phyloP scores from a whole-genome alignment of 2,113 vertebrate species.

The Hydrolagus affinis region DNA sequence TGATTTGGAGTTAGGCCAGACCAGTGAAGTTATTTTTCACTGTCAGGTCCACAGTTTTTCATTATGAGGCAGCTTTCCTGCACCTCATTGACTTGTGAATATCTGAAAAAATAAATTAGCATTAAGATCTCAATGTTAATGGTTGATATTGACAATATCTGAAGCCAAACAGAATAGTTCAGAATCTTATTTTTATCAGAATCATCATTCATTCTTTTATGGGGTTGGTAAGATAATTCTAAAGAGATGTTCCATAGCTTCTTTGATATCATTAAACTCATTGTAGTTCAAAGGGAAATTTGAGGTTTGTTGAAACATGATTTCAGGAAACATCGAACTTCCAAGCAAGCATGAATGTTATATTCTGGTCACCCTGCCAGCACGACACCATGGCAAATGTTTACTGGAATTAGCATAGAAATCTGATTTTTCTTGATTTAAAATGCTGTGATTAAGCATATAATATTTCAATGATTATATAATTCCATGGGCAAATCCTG shows the following conservation, averaged over 20 bases:
- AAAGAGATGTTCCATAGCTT: neutral
- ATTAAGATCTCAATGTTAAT: slow-evolving; percentile 6
- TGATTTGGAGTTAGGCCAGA: slow-evolving; percentile 41
- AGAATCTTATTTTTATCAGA: neutral
- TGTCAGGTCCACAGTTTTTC: slow-evolving; percentile 41
- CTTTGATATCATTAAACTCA: neutral
- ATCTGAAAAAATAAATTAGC: slow-evolving; percentile 28
- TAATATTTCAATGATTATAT: too few species aligned
- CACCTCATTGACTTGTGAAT: slow-evolving; percentile 23
- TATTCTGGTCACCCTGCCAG: neutral
- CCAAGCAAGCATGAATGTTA: neutral
- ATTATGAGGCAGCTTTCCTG: slow-evolving; percentile 15
- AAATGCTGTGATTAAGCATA: too few species aligned
- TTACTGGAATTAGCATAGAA: neutral
- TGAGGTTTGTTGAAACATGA: neutral
- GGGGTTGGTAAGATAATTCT: neutral
- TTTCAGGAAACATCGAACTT: neutral
- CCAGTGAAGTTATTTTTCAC: slow-evolving; percentile 41
- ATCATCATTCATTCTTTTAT: slow-evolving; percentile 4
- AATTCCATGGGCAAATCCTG: too few species aligned
- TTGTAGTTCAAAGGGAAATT: neutral
- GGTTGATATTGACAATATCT: slow-evolving; percentile 6
- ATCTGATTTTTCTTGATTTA: neutral
- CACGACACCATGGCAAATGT: neutral
- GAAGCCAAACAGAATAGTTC: neutral